Evolutionary conservation across 2,113 vertebrate species (phyloP).

Genomic region (Otus sunia): DNA sequence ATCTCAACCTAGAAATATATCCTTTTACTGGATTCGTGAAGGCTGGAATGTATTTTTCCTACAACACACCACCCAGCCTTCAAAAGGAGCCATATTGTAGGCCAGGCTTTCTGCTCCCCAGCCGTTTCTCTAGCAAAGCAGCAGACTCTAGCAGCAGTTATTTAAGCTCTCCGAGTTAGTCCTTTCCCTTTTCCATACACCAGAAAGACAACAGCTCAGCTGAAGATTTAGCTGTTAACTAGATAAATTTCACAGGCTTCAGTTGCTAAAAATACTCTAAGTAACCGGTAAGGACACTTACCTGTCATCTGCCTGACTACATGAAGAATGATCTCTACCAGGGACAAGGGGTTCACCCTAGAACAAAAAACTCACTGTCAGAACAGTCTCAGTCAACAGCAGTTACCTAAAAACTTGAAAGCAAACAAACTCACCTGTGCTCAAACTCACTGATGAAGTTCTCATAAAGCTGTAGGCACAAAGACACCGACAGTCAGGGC

Average conservation of each 20-base stretch:
- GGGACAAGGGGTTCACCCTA: conserved; percentile 96
- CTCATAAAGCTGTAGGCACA: conserved; percentile 87
- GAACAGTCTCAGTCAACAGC: background rate
- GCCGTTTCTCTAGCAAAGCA: background rate
- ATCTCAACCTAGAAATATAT: fast-evolving
- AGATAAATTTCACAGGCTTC: no score
- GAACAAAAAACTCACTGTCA: background rate
- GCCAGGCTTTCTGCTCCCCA: background rate
- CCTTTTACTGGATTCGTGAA: no score
- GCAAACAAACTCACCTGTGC: conserved; percentile 83
- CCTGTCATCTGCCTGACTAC: conserved; percentile 93
- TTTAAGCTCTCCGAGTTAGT: fast-evolving
- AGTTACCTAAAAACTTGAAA: background rate
- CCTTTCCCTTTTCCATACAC: background rate
- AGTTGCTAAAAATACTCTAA: fast-evolving
- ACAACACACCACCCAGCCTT: fast-evolving
- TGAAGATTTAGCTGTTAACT: background rate
- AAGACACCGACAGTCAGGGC: background rate
- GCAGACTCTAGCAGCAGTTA: fast-evolving
- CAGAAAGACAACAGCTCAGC: fast-evolving
- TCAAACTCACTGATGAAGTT: conserved; percentile 98
- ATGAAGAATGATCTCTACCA: conserved; percentile 94
- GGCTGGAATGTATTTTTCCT: background rate
- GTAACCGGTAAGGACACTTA: conserved; percentile 3
- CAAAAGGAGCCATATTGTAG: fast-evolving